Conservation (phyloP, 1,140 invertebrate species). For the Drosophila rhopaloa region DNA sequence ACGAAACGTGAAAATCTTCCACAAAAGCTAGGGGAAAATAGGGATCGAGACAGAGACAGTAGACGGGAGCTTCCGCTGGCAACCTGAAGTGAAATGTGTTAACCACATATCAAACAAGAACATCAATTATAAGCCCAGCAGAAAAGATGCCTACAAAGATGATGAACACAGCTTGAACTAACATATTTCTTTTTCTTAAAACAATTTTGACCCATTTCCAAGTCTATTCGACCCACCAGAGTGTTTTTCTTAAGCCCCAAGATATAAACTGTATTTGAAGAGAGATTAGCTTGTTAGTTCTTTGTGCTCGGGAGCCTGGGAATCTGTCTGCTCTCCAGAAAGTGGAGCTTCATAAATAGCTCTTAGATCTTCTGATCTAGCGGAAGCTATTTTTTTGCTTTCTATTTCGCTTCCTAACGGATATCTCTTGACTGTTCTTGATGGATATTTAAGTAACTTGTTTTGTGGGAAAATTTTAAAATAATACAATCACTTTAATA, state of each 20-base stretch:
- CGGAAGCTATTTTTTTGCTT: constrained; percentile 22
- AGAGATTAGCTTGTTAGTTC: constrained; percentile 25
- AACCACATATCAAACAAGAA: constrained; percentile 54
- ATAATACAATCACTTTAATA: too few species aligned
- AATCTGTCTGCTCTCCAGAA: background rate
- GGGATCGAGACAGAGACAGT: constrained; percentile 2
- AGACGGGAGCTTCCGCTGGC: constrained; percentile 10
- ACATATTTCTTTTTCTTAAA: constrained; percentile 9
- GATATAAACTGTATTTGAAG: background rate
- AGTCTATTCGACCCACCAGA: constrained; percentile 15
- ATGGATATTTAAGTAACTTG: background rate
- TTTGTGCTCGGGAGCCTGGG: constrained; percentile 9
- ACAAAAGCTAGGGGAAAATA: constrained; percentile 14
- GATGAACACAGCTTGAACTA: constrained; percentile 7
- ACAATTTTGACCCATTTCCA: constrained; percentile 38
- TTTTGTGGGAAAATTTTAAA: too few species aligned
- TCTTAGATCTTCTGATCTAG: constrained; percentile 7
- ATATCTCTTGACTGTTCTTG: background rate
- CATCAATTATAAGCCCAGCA: constrained; percentile 16
- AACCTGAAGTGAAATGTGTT: constrained; percentile 34
- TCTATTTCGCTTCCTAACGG: constrained; percentile 6
- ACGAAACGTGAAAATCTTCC: constrained; percentile 40
- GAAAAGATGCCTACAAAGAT: constrained; percentile 4
- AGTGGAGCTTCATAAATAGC: background rate
- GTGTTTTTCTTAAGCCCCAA: background rate